Conservation (phyloP, 1,140 invertebrate species). For the Campoletis sonorensis region DNA sequence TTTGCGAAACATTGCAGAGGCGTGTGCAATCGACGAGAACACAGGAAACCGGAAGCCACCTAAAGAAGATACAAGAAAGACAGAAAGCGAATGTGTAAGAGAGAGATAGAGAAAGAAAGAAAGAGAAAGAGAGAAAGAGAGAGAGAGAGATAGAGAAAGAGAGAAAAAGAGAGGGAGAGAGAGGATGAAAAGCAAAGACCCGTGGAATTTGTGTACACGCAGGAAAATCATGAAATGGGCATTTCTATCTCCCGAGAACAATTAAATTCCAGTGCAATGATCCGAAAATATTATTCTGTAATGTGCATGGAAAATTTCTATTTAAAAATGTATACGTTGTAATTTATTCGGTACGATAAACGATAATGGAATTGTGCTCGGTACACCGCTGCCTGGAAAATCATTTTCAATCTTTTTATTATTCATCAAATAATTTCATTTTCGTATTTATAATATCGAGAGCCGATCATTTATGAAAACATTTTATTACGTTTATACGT, state of each 20-base stretch:
- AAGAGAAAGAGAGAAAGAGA: background rate
- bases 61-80: background rate
- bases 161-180: background rate
- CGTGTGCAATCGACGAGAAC: constrained; percentile 27
- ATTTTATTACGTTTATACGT: no score
- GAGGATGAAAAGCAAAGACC: background rate
- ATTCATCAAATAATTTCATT: background rate
- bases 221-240: background rate
- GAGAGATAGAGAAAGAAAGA: constrained; percentile 30
- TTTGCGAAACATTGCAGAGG: constrained; percentile 38
- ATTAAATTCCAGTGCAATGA: constrained; percentile 24
- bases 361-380: background rate
- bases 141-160: constrained; percentile 34
- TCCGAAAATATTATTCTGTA: constrained; percentile 8
- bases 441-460: no score
- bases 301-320: no score
- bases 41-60: constrained; percentile 47
- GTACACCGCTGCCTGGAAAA: background rate
- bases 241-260: background rate
- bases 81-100: no score
- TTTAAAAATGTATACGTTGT: background rate
- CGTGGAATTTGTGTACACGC: constrained; percentile 27
- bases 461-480: background rate
- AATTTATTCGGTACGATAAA: background rate
- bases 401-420: background rate